Evolutionary conservation across 2,888 invertebrate genomes (phyloP).

Genomic region (Ormia ochracea): DNA sequence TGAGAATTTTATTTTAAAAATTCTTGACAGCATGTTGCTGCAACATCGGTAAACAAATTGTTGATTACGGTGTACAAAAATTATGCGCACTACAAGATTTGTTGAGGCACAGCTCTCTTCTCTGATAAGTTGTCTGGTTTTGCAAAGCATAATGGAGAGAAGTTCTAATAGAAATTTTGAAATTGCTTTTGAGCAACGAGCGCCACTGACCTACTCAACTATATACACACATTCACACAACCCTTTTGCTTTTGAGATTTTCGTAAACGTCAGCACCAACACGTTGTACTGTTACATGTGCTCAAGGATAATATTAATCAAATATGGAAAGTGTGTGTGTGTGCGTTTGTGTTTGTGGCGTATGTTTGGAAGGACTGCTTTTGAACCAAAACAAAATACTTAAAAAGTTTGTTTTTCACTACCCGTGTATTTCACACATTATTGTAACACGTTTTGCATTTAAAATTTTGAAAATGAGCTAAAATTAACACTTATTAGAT

Average conservation of each 20-base stretch:
- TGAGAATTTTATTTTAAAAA: not conserved
- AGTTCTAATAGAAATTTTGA: not conserved
- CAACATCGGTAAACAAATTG: constrained; percentile 13
- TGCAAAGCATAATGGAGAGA: constrained; percentile 2
- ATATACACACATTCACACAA: no score
- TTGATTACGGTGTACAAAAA: not conserved
- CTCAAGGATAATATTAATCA: constrained; percentile 15
- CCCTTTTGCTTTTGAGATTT: not conserved
- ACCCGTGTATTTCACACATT: not conserved
- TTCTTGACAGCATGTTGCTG: constrained; percentile 21
- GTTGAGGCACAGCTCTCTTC: constrained; percentile 17
- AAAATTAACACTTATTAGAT: no score
- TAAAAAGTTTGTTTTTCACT: not conserved
- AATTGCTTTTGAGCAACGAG: not conserved
- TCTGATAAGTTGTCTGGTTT: not conserved
- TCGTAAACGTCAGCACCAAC: not conserved
- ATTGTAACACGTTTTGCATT: no score
- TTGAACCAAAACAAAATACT: not conserved
- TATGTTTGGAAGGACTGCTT: not conserved
- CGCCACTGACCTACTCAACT: constrained; percentile 62
- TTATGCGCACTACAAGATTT: constrained; percentile 26
- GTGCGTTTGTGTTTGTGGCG: not conserved
- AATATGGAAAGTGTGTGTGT: constrained; percentile 3
- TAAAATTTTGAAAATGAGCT: no score
- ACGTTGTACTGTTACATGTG: not conserved